Conservation (phyloP, 2,888 invertebrate species). For the Aricia artaxerxes region DNA sequence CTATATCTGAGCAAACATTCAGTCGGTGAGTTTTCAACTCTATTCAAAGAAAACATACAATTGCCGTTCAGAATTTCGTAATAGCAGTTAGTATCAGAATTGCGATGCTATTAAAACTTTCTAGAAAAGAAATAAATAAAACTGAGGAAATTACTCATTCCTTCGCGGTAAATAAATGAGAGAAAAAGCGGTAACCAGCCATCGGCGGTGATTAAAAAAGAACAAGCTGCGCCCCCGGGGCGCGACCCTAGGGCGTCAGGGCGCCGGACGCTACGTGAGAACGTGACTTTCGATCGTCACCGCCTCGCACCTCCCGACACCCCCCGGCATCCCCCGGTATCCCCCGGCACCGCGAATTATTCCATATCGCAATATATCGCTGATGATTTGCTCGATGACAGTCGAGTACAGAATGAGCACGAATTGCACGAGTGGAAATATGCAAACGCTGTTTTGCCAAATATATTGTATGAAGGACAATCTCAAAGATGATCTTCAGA, state of each 20-base stretch:
- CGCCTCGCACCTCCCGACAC: conserved; percentile 34
- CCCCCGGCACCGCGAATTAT: conserved; percentile 53
- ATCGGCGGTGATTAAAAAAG: conserved; percentile 5
- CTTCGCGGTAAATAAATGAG: conserved; percentile 11
- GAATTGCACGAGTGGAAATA: neutral
- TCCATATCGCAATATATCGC: conserved; percentile 69
- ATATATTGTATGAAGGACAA: neutral
- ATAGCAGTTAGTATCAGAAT: neutral
- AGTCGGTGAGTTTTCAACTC: neutral
- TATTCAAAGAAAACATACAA: neutral
- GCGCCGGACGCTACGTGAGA: conserved; percentile 60
- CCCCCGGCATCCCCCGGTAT: conserved; percentile 27
- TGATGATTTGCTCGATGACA: conserved; percentile 54
- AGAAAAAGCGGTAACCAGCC: conserved; percentile 9
- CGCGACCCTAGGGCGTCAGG: conserved; percentile 42
- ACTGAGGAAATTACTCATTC: neutral
- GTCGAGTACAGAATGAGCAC: conserved; percentile 47
- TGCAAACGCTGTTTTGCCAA: neutral
- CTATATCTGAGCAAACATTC: too few species aligned
- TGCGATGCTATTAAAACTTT: neutral
- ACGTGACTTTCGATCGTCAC: conserved; percentile 59
- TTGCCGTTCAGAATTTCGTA: neutral
- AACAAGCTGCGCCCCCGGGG: neutral
- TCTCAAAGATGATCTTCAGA: neutral
- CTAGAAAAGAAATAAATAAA: neutral